These are phyloP conservation scores for Sebastes vulpes DNA, from an alignment of 2,797 vertebrate genomes.

Conservation along the genomic window DNA sequence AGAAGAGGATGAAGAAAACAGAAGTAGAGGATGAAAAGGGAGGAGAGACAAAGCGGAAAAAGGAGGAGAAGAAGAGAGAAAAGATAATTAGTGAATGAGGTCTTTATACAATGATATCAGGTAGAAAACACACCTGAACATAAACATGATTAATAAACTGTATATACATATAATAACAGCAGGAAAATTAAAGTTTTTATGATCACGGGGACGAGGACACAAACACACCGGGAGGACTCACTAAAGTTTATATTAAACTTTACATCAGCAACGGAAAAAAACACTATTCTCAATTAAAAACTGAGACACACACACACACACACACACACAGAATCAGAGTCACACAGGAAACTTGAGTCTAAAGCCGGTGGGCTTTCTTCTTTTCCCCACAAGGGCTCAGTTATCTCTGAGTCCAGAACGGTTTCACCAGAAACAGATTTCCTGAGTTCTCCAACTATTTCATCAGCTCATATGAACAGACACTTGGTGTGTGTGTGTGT, in stretches of 20 bases:
- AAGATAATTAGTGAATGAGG: neutral
- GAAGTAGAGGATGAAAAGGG: too few relatives aligned
- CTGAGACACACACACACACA: neutral
- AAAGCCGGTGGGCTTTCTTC: slow-evolving; percentile 70
- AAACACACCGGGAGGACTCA: neutral
- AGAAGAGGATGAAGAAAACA: too few relatives aligned
- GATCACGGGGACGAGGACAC: neutral
- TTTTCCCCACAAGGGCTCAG: slow-evolving; percentile 70
- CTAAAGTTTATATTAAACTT: neutral
- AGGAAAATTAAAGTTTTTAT: neutral
- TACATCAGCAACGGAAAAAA: slow-evolving; percentile 12
- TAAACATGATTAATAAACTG: neutral
- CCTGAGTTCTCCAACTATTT: slow-evolving; percentile 88
- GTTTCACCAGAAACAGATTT: slow-evolving; percentile 86
- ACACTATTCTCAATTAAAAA: slow-evolving; percentile 37
- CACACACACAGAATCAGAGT: slow-evolving; percentile 13
- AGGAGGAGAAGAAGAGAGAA: neutral
- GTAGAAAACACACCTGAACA: slow-evolving; percentile 1
- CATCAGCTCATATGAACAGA: slow-evolving; percentile 81
- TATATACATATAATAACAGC: neutral
- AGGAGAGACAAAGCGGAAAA: neutral
- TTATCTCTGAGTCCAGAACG: slow-evolving; percentile 81
- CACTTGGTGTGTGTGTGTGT: slow-evolving; percentile 32
- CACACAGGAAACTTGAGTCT: slow-evolving; percentile 66
- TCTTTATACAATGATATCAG: neutral